Conservation (phyloP, 2,113 vertebrate genomes). For the Gymnocephalus cernua region DNA sequence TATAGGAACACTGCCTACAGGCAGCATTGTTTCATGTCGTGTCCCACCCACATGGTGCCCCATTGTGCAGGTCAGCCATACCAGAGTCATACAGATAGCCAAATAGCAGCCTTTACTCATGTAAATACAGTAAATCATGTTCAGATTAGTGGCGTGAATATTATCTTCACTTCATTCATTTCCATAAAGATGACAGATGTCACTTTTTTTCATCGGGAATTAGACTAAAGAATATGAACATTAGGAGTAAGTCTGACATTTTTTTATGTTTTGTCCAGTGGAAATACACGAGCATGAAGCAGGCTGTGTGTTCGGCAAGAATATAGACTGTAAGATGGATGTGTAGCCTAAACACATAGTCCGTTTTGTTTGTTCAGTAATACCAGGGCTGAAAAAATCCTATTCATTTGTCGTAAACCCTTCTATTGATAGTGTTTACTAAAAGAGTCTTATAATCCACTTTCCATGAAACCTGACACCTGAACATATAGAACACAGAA, state of each 20-base stretch:
- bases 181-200: neutral
- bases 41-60: constrained; percentile 54
- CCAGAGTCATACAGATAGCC: constrained; percentile 50
- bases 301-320: neutral
- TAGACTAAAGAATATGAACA: constrained; percentile 35
- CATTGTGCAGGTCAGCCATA: constrained; percentile 42
- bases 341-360: neutral
- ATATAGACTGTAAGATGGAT: neutral
- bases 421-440: neutral
- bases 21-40: constrained; percentile 10
- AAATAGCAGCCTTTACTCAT: constrained; percentile 54
- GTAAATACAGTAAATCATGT: constrained; percentile 50
- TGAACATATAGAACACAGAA: constrained; percentile 5
- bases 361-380: neutral
- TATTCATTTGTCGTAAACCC: neutral
- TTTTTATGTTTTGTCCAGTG: neutral
- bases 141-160: constrained; percentile 26
- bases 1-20: constrained; percentile 6
- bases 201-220: constrained; percentile 36
- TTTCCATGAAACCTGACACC: constrained; percentile 22
- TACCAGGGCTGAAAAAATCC: neutral
- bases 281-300: neutral
- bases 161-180: constrained; percentile 14
- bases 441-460: neutral
- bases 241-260: neutral